Evolutionary conservation across 2,113 vertebrate species (phyloP).

Genomic region (Myotis davidii): DNA sequence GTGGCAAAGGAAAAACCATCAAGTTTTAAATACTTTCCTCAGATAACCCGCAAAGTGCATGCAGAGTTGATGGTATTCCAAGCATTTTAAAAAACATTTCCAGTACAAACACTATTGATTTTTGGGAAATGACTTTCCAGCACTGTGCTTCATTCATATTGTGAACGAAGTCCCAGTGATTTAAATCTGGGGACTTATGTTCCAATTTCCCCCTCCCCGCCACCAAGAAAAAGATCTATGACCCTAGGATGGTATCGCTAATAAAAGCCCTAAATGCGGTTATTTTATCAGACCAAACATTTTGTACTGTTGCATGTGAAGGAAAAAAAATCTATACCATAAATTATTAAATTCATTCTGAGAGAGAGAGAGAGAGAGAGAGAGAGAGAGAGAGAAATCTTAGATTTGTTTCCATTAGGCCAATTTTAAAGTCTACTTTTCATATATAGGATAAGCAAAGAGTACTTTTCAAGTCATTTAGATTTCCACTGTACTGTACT

Average conservation of each 20-base stretch:
- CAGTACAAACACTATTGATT: slow-evolving; percentile 52
- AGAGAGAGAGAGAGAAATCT: background rate
- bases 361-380: background rate
- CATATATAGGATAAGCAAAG: background rate
- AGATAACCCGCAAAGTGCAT: slow-evolving; percentile 23
- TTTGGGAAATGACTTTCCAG: slow-evolving; percentile 49
- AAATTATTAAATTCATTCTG: slow-evolving; percentile 54
- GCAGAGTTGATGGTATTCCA: background rate
- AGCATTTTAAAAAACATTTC: slow-evolving; percentile 48
- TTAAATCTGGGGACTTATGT: slow-evolving; percentile 34
- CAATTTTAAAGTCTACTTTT: slow-evolving; percentile 44
- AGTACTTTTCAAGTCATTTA: slow-evolving; percentile 3
- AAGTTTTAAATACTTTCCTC: slow-evolving; percentile 39
- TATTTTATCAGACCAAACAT: slow-evolving; percentile 58
- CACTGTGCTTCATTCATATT: slow-evolving; percentile 39
- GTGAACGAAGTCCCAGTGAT: slow-evolving; percentile 36
- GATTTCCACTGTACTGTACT: background rate
- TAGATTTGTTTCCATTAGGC: slow-evolving; percentile 40
- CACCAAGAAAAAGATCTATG: slow-evolving; percentile 6
- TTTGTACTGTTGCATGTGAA: slow-evolving; percentile 32
- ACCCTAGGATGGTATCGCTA: background rate
- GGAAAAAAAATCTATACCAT: slow-evolving; percentile 54
- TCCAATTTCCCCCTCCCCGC: background rate
- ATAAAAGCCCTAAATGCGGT: slow-evolving; percentile 28
- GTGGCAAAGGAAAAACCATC: background rate